These are phyloP conservation scores for Pegoplata infirma DNA, from an alignment of 2,888 invertebrate species.

Conservation along the genomic window DNA sequence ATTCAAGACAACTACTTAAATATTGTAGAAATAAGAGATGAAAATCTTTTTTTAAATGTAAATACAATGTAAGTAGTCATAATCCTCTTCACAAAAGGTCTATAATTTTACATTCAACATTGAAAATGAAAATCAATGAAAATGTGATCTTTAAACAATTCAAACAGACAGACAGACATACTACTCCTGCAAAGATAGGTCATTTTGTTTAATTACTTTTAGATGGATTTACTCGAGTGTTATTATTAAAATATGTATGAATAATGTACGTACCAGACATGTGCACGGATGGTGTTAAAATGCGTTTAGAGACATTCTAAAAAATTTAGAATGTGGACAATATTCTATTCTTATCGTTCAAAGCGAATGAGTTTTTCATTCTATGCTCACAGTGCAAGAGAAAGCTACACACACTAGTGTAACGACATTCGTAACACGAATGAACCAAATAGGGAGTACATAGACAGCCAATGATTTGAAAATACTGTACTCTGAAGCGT, in stretches of 20 bases:
- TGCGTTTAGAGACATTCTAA: no score
- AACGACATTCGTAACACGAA: no score
- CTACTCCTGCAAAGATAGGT: not conserved
- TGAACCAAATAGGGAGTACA: no score
- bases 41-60: constrained; percentile 21
- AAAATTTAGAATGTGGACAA: no score
- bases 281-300: no score
- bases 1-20: constrained; percentile 14
- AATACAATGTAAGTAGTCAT: constrained; percentile 48
- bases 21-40: constrained; percentile 43
- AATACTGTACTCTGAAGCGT: no score
- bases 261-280: not conserved
- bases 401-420: no score
- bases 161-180: not conserved
- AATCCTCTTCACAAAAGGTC: constrained; percentile 41
- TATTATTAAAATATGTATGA: not conserved
- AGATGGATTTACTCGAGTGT: constrained; percentile 8
- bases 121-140: not conserved
- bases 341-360: no score
- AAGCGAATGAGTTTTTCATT: no score
- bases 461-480: no score
- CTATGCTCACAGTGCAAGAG: no score
- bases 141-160: not conserved
- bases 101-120: not conserved
- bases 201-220: constrained; percentile 23